Conservation (phyloP, 2,888 invertebrate species). For the Athalia rosae region DNA sequence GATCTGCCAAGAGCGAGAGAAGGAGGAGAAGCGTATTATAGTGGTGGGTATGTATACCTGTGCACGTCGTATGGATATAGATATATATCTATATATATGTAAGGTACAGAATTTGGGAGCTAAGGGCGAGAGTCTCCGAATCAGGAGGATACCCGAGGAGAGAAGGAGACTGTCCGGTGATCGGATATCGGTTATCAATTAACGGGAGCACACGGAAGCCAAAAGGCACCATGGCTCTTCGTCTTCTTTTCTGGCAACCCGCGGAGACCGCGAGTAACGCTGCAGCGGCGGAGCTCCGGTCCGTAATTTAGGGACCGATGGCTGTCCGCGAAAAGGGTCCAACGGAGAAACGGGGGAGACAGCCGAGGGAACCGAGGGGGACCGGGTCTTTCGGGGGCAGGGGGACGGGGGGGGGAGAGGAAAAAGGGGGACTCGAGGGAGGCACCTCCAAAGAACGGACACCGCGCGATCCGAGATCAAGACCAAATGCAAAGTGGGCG, state of each 20-base stretch:
- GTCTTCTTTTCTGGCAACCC: slow-evolving; percentile 54
- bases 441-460: slow-evolving; percentile 60
- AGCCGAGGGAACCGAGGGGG: slow-evolving; percentile 1
- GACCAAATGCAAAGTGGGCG: slow-evolving; percentile 69
- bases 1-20: slow-evolving; percentile 31
- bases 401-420: slow-evolving; percentile 53
- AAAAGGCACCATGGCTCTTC: slow-evolving; percentile 62
- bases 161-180: slow-evolving; percentile 53
- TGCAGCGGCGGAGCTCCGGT: slow-evolving; percentile 50
- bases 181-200: slow-evolving; percentile 71
- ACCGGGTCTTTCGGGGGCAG: slow-evolving; percentile 24
- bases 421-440: slow-evolving; percentile 50
- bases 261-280: no score
- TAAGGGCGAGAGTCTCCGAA: neutral
- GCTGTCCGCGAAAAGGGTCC: slow-evolving; percentile 60
- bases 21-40: slow-evolving; percentile 23
- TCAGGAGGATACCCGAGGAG: slow-evolving; percentile 18
- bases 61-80: no score
- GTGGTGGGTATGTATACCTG: neutral
- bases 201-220: slow-evolving; percentile 65
- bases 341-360: slow-evolving; percentile 45
- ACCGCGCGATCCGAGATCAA: slow-evolving; percentile 43
- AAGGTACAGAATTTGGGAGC: no score
- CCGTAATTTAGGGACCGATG: slow-evolving; percentile 69
- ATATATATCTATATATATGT: no score